Conservation (phyloP, 2,113 vertebrate genomes). For the Hymenochirus boettgeri region DNA sequence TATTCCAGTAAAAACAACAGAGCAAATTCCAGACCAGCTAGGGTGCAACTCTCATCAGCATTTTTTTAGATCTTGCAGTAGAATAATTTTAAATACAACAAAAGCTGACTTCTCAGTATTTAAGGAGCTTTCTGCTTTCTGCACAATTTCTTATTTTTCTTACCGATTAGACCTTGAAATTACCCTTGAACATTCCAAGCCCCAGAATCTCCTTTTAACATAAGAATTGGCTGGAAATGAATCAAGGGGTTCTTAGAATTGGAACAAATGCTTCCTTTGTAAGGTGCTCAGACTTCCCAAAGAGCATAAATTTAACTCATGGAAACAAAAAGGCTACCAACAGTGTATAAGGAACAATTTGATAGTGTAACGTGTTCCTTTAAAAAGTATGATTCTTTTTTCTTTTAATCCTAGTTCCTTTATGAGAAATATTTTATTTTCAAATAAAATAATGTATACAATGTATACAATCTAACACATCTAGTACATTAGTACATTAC, state of each 20-base stretch:
- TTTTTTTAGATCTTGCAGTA: too few relatives aligned
- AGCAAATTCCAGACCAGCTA: too few relatives aligned
- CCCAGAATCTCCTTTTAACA: background rate
- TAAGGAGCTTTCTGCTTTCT: background rate
- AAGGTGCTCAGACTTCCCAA: too few relatives aligned
- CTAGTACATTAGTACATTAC: too few relatives aligned
- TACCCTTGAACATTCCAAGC: background rate
- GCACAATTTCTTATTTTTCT: background rate
- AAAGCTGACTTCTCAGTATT: background rate
- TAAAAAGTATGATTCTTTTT: too few relatives aligned
- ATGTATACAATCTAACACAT: too few relatives aligned
- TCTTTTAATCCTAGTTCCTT: too few relatives aligned
- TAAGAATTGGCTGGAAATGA: background rate
- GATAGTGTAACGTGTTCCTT: too few relatives aligned
- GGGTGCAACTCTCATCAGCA: too few relatives aligned
- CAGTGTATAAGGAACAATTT: background rate
- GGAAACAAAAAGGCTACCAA: conserved; percentile 1
- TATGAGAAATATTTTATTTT: too few relatives aligned
- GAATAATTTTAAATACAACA: background rate
- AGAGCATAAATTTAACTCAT: background rate
- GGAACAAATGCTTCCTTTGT: conserved; percentile 8
- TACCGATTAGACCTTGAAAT: background rate
- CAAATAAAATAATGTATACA: too few relatives aligned
- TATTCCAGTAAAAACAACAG: too few relatives aligned
- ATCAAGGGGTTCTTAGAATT: conserved; percentile 5